phyloP scores from a whole-genome alignment of 2,888 invertebrate species.

The Imbricaverruca yamaguchii region DNA sequence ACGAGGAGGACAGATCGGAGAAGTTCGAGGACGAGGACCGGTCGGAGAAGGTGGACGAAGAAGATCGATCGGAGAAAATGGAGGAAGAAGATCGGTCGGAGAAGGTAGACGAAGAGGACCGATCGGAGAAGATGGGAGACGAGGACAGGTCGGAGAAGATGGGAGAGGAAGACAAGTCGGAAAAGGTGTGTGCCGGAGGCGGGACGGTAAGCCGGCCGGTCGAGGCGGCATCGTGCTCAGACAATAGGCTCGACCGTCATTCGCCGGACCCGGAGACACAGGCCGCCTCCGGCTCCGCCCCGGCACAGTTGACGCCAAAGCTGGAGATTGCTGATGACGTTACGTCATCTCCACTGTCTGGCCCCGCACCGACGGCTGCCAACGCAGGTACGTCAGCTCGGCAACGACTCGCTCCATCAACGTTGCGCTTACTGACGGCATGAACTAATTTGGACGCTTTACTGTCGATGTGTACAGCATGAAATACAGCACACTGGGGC shows the following conservation, averaged over 20 bases:
- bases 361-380: no score
- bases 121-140: conserved; percentile 23
- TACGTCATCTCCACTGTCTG: background rate
- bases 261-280: background rate
- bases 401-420: no score
- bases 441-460: no score
- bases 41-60: conserved; percentile 2
- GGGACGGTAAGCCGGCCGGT: background rate
- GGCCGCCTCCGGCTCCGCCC: background rate
- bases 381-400: no score
- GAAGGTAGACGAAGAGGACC: conserved; percentile 27
- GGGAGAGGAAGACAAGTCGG: background rate
- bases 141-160: conserved; percentile 16
- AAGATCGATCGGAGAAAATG: background rate
- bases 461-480: no score
- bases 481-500: no score
- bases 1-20: background rate
- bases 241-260: no score
- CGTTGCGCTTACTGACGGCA: no score
- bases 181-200: background rate
- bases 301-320: background rate
- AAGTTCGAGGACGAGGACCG: conserved; percentile 24
- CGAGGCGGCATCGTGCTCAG: background rate
- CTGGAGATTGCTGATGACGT: background rate
- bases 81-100: conserved; percentile 27